Base-by-base conservation (phyloP, 1,140 invertebrate species). In the Euschistus heros region DNA sequence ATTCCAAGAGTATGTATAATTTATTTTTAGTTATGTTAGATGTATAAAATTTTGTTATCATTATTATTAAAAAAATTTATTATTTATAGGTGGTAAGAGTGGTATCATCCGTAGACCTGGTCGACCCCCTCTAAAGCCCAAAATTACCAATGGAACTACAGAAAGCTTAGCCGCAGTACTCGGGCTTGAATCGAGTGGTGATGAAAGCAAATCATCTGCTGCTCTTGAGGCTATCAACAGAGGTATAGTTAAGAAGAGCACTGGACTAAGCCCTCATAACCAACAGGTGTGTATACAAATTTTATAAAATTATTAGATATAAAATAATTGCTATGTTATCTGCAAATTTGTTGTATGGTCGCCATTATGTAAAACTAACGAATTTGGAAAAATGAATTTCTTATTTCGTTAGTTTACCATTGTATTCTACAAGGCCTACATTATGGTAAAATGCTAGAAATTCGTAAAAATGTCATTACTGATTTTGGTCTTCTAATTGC, bases 261-360 rank as follows among this genome's bases (percentile, higher is more conserved):
- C 68, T 18, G 46, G 62, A 24, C 44, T 70, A 0, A 69, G 68
- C 37, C 66, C 66, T n/a, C 62, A 55, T 33, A 70, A 70, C 55
- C 69, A 70, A 42, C 67, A 70, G 63, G 69, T 70, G 59, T 42
- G 27, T 47, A 6, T 37, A 10, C 10, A 6, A 55, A 24, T 5
- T 52, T 46, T 8, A 17, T 1, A 14, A 33, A 33, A 26, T 5
- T 59, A 59, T 22, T 59, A 2, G 22, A 27, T 27, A 6, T 10
- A 37, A 5, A 37, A 10, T 37, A 37, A n/a, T n/a, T n/a, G n/a
- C n/a, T n/a, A n/a, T n/a, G n/a, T n/a, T n/a, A n/a, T n/a, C n/a
- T n/a, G n/a, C n/a, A n/a, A n/a, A n/a, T n/a, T n/a, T n/a, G n/a
- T n/a, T n/a, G n/a, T n/a, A n/a, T n/a, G n/a, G n/a, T n/a, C n/a